Percentiles rank a stretch among this genome's conserved stretches.
phyloP scores from a whole-genome alignment of 2,797 vertebrate species.

The Notolepis coatsorum region DNA sequence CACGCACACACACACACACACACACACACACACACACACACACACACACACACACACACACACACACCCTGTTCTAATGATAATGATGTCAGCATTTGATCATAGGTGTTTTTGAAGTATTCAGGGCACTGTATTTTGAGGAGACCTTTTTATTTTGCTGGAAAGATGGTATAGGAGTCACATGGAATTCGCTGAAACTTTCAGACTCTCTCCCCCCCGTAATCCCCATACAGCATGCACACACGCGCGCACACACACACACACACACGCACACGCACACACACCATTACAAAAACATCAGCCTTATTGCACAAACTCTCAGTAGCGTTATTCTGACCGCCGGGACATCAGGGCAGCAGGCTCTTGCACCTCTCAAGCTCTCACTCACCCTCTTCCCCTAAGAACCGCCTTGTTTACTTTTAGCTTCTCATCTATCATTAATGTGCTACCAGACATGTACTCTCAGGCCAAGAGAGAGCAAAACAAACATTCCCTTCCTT shows the following conservation, averaged over 20 bases:
- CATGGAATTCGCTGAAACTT: slow-evolving; percentile 2
- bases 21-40: background rate
- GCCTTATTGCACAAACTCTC: background rate
- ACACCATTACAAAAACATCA: background rate
- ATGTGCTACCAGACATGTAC: slow-evolving; percentile 36
- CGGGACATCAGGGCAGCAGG: slow-evolving; percentile 33
- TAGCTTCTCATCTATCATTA: slow-evolving; percentile 59
- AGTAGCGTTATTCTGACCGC: slow-evolving; percentile 35
- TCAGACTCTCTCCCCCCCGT: background rate
- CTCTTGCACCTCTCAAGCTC: slow-evolving; percentile 54
- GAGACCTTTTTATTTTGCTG: slow-evolving; percentile 9
- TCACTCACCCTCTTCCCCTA: slow-evolving; percentile 46
- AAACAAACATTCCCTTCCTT: slow-evolving; percentile 58
- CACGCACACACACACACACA: background rate
- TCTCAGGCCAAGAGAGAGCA: slow-evolving; percentile 44
- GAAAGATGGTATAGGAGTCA: background rate
- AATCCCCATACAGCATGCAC: background rate
- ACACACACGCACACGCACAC: background rate
- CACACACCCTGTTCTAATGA: too few species aligned
- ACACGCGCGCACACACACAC: slow-evolving; percentile 19
- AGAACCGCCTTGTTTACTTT: slow-evolving; percentile 71
- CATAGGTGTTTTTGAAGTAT: slow-evolving; percentile 7
- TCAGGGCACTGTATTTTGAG: background rate
- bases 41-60: background rate
- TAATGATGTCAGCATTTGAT: slow-evolving; percentile 9